Percentiles rank a stretch among this genome's conserved stretches.
These are phyloP conservation scores for Hephaestus fuliginosus DNA, from an alignment of 2,797 vertebrate genomes.

Conservation along the genomic window DNA sequence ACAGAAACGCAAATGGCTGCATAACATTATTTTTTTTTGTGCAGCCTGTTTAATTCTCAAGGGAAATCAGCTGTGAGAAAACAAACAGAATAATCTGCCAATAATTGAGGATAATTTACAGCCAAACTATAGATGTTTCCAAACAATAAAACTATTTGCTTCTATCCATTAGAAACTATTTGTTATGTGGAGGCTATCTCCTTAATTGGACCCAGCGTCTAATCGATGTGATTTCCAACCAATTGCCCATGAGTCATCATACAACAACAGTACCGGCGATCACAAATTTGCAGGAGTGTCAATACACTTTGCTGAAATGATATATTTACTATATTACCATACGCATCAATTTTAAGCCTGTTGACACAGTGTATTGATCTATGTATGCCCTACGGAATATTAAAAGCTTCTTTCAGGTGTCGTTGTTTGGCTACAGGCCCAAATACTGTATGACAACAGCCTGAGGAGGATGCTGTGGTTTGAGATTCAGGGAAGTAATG, in stretches of 20 bases:
- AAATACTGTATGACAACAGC: conserved; percentile 42
- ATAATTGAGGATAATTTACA: conserved; percentile 78
- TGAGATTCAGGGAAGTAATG: conserved; percentile 64
- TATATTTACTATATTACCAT: conserved; percentile 74
- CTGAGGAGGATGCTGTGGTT: conserved; percentile 58
- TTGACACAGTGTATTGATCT: conserved; percentile 72
- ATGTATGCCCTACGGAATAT: conserved; percentile 48
- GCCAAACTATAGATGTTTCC: conserved; percentile 62
- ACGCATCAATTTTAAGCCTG: conserved; percentile 63
- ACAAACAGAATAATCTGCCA: conserved; percentile 73
- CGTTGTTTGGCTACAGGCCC: conserved; percentile 46
- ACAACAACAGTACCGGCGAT: conserved; percentile 66
- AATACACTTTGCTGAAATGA: conserved; percentile 74
- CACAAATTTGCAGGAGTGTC: conserved; percentile 74
- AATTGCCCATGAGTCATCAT: conserved; percentile 74
- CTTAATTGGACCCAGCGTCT: conserved; percentile 76
- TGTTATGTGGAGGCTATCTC: conserved; percentile 60
- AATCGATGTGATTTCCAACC: conserved; percentile 76
- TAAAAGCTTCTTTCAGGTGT: conserved; percentile 53
- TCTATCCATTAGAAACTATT: conserved; percentile 64
- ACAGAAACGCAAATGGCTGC: conserved; percentile 50
- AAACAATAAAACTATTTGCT: conserved; percentile 74
- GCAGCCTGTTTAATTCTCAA: conserved; percentile 49
- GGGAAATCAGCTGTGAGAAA: conserved; percentile 78
- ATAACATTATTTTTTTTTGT: conserved; percentile 29